phyloP scores from a whole-genome alignment of 2,888 invertebrate species.

The Abrostola tripartita region DNA sequence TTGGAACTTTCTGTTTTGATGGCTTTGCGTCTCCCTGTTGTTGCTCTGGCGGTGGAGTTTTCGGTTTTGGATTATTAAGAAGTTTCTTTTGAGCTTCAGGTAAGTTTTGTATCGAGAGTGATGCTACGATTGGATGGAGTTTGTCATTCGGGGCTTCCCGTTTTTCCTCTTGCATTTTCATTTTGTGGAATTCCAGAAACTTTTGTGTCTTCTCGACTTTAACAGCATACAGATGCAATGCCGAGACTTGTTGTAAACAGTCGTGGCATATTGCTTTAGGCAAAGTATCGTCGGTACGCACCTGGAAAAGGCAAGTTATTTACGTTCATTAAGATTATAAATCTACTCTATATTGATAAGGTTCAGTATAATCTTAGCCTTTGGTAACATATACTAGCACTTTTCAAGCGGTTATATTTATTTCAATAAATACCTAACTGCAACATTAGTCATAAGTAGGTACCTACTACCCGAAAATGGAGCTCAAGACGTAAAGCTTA shows the following conservation, averaged over 20 bases:
- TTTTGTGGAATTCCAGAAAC: slow-evolving; percentile 79
- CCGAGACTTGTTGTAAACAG: slow-evolving; percentile 80
- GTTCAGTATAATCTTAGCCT: not conserved
- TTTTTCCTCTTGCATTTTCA: slow-evolving; percentile 71
- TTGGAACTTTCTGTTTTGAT: slow-evolving; percentile 58
- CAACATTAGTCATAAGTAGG: too few relatives aligned
- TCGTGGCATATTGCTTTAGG: slow-evolving; percentile 87
- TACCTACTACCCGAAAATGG: too few relatives aligned
- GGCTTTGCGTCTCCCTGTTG: slow-evolving; percentile 76
- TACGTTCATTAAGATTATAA: not conserved
- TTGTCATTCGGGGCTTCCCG: slow-evolving; percentile 54
- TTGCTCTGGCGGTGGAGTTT: slow-evolving; percentile 64
- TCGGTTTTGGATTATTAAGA: slow-evolving; percentile 31
- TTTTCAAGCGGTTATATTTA: too few relatives aligned
- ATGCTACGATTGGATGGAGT: slow-evolving; percentile 63
- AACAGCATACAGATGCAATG: slow-evolving; percentile 77
- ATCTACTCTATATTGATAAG: not conserved
- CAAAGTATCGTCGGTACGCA: slow-evolving; percentile 78
- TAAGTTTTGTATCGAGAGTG: slow-evolving; percentile 65
- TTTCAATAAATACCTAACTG: too few relatives aligned
- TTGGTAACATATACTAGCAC: not conserved
- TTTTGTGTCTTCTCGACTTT: slow-evolving; percentile 85
- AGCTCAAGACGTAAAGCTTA: too few relatives aligned
- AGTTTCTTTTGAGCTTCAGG: slow-evolving; percentile 55
- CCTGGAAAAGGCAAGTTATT: slow-evolving; percentile 59